These are phyloP conservation scores for Melanostoma mellinum DNA, from an alignment of 2,888 invertebrate species.

Conservation along the genomic window DNA sequence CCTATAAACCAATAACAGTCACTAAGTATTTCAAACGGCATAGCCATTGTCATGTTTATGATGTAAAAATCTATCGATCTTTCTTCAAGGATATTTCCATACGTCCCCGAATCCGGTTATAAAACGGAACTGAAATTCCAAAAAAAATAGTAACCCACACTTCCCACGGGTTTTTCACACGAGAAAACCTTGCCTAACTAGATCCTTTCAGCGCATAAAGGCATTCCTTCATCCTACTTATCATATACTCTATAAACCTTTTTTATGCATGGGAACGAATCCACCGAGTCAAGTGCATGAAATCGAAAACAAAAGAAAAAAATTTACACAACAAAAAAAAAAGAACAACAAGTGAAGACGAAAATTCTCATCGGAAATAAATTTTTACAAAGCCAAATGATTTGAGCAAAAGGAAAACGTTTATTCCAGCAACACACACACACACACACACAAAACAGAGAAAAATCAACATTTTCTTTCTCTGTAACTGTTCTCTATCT, in stretches of 20 bases:
- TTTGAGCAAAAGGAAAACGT: constrained; percentile 42
- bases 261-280: constrained; percentile 65
- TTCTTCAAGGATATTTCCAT: constrained; percentile 33
- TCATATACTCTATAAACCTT: constrained; percentile 34
- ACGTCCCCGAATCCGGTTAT: constrained; percentile 1
- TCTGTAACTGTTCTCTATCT: constrained; percentile 61
- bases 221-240: constrained; percentile 54
- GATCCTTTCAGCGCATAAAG: constrained; percentile 58
- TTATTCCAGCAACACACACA: not conserved
- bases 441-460: constrained; percentile 29
- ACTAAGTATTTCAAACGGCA: too few species aligned
- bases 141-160: not conserved
- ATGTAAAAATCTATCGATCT: too few species aligned
- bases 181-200: constrained; percentile 56
- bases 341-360: constrained; percentile 38
- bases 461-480: constrained; percentile 62
- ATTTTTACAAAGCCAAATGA: constrained; percentile 37
- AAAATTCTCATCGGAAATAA: constrained; percentile 69
- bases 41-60: too few species aligned
- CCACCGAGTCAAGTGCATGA: constrained; percentile 67
- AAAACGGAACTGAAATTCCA: constrained; percentile 36
- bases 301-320: constrained; percentile 67
- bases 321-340: constrained; percentile 3
- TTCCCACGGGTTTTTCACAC: constrained; percentile 63
- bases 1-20: too few species aligned